Base-by-base conservation (phyloP, 1,140 invertebrate genomes). In the Battus philenor region DNA sequence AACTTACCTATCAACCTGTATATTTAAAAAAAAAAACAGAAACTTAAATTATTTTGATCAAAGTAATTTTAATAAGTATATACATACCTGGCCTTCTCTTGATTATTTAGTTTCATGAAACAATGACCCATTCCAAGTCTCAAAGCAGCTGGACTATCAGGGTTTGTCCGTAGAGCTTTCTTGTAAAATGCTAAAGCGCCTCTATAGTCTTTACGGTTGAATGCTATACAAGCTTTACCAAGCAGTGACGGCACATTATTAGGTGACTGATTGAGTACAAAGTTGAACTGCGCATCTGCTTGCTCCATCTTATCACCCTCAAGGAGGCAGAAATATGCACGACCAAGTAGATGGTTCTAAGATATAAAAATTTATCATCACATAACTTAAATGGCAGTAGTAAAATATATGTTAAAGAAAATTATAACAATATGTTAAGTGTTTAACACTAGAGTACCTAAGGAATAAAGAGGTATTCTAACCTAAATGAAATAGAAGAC, bases 231-330 rank as follows among this genome's bases (percentile, higher is more conserved):
- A 0, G 98, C 98, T 90, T 99, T 99, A 18, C 98, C 98, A 4
- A 99, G 89, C 20, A 99, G 80, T 8, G 96, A 96, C 1, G 98
- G 98, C 53, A 99, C 98, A 87, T 98, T 99, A 64, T 96, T 97
- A 4, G 93, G 94, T 1, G 94, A 94, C 71, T 98, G 94, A 87
- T 98, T 98, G 0, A 99, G 86, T 0, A 99, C 98, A 87, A 99
- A 99, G 87, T 99, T 99, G 69, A 99, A 99, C 74, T 99, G 98
- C 1, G 97, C 95, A 90, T 99, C 98, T 6, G 98, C 98, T 87
- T 99, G 98, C 45, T 99, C 98, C 95, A 99, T 97, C 89, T 99
- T 99, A 70, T 99, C 98, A 6, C 98, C 97, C 88, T 99, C 98
- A 10, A 99, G 87, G 2, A 99, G 86, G 76, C 97, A 99, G 68